phyloP scores from a whole-genome alignment of 2,113 vertebrate genomes.

The Anolis carolinensis region DNA sequence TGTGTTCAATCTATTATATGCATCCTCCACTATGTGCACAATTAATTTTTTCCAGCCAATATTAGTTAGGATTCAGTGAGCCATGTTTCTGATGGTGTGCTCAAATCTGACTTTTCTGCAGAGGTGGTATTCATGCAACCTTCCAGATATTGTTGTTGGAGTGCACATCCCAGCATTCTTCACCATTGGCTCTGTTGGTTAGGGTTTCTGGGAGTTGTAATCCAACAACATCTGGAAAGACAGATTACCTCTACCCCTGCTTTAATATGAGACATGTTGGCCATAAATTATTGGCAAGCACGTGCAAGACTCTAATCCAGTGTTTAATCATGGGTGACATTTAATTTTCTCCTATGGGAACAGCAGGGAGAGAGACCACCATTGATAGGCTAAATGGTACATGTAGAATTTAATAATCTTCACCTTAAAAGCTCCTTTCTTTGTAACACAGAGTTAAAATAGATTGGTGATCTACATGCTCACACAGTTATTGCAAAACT shows the following conservation, averaged over 20 bases:
- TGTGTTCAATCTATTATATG: neutral
- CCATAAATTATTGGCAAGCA: neutral
- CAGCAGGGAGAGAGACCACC: constrained; percentile 5
- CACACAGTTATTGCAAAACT: constrained; percentile 46
- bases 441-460: constrained; percentile 45
- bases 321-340: constrained; percentile 27
- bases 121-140: no score
- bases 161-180: no score
- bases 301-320: constrained; percentile 12
- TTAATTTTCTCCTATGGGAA: constrained; percentile 46
- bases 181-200: no score
- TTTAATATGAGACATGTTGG: neutral
- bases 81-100: neutral
- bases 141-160: no score
- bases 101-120: neutral
- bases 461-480: constrained; percentile 13
- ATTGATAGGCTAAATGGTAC: constrained; percentile 52
- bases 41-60: neutral
- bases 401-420: constrained; percentile 41
- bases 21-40: neutral
- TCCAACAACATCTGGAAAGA: no score
- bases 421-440: constrained; percentile 47
- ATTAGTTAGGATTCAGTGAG: neutral
- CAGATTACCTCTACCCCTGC: no score
- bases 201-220: no score